phyloP scores from a whole-genome alignment of 2,888 invertebrate genomes.

The Pharmacophagus antenor region DNA sequence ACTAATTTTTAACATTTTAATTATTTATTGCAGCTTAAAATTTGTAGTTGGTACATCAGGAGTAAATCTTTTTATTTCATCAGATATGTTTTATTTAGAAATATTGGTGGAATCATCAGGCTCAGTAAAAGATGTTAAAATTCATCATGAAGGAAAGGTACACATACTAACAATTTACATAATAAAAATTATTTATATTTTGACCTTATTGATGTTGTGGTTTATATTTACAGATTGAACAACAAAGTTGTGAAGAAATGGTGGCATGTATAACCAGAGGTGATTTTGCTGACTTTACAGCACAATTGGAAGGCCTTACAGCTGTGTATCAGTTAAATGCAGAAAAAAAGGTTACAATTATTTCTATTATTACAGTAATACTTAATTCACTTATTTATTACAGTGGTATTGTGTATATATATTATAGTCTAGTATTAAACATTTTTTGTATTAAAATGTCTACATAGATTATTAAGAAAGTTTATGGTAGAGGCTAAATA shows the following conservation, averaged over 20 bases:
- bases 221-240: slow-evolving; percentile 73
- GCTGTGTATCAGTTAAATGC: slow-evolving; percentile 96
- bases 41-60: slow-evolving; percentile 92
- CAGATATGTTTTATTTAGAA: slow-evolving; percentile 98
- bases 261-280: slow-evolving; percentile 90
- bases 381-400: neutral
- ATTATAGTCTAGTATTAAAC: no score
- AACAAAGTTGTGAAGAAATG: slow-evolving; percentile 93
- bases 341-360: slow-evolving; percentile 87
- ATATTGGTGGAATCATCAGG: slow-evolving; percentile 92
- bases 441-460: no score
- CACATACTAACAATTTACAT: neutral
- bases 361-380: neutral
- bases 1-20: neutral
- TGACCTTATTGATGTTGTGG: neutral
- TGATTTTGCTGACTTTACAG: slow-evolving; percentile 95
- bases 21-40: slow-evolving; percentile 83
- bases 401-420: no score
- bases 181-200: slow-evolving; percentile 4
- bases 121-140: slow-evolving; percentile 91
- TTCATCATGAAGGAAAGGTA: slow-evolving; percentile 94
- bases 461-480: no score
- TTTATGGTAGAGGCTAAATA: no score
- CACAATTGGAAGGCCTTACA: slow-evolving; percentile 94
- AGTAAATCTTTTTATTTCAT: slow-evolving; percentile 93